Conservation (phyloP, 2,113 vertebrate species). For the Echinops telfairi region DNA sequence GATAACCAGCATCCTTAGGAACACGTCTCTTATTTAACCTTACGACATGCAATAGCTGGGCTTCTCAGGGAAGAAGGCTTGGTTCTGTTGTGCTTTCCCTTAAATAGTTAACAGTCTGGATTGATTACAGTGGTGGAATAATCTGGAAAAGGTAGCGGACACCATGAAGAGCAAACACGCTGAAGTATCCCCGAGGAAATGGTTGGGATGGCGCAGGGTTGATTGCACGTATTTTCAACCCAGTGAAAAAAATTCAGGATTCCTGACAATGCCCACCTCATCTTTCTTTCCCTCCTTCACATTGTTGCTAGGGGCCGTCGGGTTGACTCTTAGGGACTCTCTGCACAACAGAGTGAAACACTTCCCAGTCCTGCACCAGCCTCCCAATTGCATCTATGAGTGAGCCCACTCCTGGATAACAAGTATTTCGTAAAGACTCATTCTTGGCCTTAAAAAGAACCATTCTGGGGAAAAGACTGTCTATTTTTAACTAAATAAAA, state of each 20-base stretch:
- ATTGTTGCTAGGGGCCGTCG: too few relatives aligned
- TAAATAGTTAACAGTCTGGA: neutral
- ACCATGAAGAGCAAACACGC: neutral
- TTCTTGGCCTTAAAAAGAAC: slow-evolving; percentile 2
- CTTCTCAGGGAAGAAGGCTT: neutral
- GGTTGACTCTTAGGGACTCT: too few relatives aligned
- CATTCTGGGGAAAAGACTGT: neutral
- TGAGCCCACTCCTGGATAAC: too few relatives aligned
- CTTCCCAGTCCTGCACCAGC: too few relatives aligned
- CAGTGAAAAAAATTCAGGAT: neutral
- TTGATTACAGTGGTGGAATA: neutral
- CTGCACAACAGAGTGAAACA: too few relatives aligned
- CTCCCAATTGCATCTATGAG: too few relatives aligned
- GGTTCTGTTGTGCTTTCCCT: slow-evolving; percentile 18
- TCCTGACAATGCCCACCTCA: neutral
- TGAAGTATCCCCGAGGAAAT: neutral
- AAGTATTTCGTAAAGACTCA: neutral
- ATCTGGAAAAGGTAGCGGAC: neutral
- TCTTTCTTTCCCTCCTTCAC: neutral
- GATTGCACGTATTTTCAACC: neutral
- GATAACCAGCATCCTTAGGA: neutral
- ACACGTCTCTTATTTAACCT: neutral
- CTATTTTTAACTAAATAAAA: slow-evolving; percentile 3
- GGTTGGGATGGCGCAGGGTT: neutral
- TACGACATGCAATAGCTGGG: neutral